Conservation (phyloP, 2,797 vertebrate species). For the Macropus fuliginosus region DNA sequence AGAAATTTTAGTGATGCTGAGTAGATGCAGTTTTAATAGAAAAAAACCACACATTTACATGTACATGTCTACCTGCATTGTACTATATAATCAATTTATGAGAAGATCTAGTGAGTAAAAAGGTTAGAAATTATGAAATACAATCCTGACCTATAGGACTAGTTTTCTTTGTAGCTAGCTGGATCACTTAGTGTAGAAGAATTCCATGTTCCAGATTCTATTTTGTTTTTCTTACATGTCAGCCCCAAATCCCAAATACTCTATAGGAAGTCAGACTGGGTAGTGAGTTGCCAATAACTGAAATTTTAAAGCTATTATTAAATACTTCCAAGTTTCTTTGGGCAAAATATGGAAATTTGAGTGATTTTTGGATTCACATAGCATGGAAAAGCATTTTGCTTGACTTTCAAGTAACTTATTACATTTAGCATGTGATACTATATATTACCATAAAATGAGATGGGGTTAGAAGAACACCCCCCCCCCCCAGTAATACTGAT, state of each 20-base stretch:
- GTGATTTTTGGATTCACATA: constrained; percentile 72
- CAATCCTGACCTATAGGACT: constrained; percentile 19
- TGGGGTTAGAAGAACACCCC: constrained; percentile 65
- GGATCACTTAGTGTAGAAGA: constrained; percentile 55
- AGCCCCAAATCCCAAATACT: constrained; percentile 66
- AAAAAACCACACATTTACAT: neutral
- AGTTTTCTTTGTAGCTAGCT: constrained; percentile 57
- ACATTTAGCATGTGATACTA: constrained; percentile 56
- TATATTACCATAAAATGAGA: constrained; percentile 66
- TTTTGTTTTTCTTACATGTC: constrained; percentile 41
- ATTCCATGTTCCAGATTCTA: constrained; percentile 52
- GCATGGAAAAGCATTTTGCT: constrained; percentile 71
- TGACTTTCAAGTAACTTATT: constrained; percentile 68
- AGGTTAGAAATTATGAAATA: constrained; percentile 58
- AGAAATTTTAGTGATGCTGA: neutral
- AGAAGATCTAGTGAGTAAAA: constrained; percentile 58
- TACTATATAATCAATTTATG: neutral
- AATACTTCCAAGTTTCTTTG: constrained; percentile 61
- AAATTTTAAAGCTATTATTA: constrained; percentile 50
- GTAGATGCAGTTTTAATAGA: neutral
- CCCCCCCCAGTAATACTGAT: constrained; percentile 46
- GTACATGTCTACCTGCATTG: neutral
- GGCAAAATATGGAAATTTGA: constrained; percentile 50
- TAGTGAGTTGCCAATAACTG: constrained; percentile 33
- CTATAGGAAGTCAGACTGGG: constrained; percentile 34